phyloP scores from a whole-genome alignment of 2,797 vertebrate species.

The Numenius phaeopus region DNA sequence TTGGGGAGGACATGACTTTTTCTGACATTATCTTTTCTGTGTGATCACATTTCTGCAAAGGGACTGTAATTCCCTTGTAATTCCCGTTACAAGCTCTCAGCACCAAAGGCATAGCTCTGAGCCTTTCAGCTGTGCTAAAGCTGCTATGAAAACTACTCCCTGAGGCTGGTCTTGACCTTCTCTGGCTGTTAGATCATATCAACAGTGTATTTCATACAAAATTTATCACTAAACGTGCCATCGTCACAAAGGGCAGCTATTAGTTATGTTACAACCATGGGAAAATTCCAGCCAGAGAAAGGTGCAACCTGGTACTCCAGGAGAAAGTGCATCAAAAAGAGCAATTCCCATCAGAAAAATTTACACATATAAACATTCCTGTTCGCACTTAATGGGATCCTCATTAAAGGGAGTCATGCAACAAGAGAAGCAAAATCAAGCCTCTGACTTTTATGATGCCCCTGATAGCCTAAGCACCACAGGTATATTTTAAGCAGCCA shows the following conservation, averaged over 20 bases:
- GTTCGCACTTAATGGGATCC: not conserved
- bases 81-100: not conserved
- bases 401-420: conserved; percentile 5
- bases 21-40: not conserved
- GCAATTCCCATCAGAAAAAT: not conserved
- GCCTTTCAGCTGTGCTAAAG: not conserved
- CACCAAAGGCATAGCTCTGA: not conserved
- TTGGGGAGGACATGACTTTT: not conserved
- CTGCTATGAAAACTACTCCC: not conserved
- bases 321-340: not conserved
- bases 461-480: not conserved
- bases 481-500: conserved; percentile 37
- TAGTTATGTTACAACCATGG: not conserved
- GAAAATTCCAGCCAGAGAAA: not conserved
- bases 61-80: not conserved
- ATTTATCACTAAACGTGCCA: not conserved
- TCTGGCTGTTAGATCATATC: not conserved
- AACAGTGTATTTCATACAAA: not conserved
- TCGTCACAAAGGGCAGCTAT: not conserved
- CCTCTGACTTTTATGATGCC: conserved; percentile 62
- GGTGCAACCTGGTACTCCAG: not conserved
- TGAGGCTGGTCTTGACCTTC: not conserved
- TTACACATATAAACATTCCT: not conserved
- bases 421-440: conserved; percentile 42
- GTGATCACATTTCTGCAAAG: not conserved